Percentiles rank a stretch among this genome's conserved stretches.
Conservation (phyloP, 2,113 vertebrate genomes). For the Parus major region DNA sequence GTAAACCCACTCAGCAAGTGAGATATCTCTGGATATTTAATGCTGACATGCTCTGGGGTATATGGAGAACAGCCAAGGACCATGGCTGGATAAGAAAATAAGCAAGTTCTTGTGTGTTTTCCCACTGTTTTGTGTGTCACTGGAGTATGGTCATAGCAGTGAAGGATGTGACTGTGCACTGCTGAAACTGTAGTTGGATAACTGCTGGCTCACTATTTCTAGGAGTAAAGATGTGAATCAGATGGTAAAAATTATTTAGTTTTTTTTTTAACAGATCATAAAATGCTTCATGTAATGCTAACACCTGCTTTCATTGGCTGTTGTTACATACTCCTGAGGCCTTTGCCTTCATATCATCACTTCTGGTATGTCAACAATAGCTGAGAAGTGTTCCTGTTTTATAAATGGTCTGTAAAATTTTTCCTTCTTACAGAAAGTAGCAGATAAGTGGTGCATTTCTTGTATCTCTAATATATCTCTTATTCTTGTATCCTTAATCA, state of each 20-base stretch:
- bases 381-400: background rate
- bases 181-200: slow-evolving; percentile 29
- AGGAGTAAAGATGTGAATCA: slow-evolving; percentile 46
- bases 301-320: background rate
- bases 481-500: background rate
- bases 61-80: slow-evolving; percentile 6
- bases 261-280: background rate
- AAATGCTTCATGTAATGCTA: slow-evolving; percentile 23
- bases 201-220: slow-evolving; percentile 59
- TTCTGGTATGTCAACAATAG: background rate
- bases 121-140: slow-evolving; percentile 26
- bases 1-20: background rate
- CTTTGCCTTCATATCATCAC: background rate
- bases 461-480: background rate
- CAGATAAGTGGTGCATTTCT: background rate
- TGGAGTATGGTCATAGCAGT: slow-evolving; percentile 24
- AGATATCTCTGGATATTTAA: background rate
- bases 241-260: slow-evolving; percentile 15
- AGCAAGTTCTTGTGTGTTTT: background rate
- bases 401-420: background rate
- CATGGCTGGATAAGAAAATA: background rate
- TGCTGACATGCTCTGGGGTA: background rate
- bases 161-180: background rate
- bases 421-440: background rate
- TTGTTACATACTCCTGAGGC: background rate